phyloP scores from a whole-genome alignment of 2,113 vertebrate genomes.

The Mus pahari region DNA sequence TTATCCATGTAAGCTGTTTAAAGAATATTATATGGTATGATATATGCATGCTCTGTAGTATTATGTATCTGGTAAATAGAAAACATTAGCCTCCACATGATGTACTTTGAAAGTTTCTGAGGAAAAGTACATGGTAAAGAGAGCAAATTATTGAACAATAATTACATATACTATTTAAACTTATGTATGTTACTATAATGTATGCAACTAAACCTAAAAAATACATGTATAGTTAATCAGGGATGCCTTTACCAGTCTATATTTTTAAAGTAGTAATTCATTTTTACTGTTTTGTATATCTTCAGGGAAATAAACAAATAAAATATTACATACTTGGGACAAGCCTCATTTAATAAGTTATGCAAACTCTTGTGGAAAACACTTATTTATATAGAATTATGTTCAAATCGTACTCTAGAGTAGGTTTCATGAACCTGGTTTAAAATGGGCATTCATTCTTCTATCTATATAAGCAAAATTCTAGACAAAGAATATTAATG shows the following conservation, averaged over 20 bases:
- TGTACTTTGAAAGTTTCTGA: slow-evolving; percentile 47
- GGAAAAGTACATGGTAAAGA: slow-evolving; percentile 27
- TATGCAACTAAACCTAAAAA: slow-evolving; percentile 13
- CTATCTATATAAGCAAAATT: slow-evolving; percentile 17
- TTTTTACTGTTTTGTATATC: slow-evolving; percentile 43
- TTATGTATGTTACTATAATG: not conserved
- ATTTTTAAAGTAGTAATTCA: not conserved
- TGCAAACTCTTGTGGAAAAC: not conserved
- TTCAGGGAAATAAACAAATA: slow-evolving; percentile 31
- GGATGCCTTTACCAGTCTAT: not conserved
- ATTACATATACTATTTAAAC: slow-evolving; percentile 24
- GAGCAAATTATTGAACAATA: slow-evolving; percentile 19
- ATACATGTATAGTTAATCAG: not conserved
- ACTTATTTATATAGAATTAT: not conserved
- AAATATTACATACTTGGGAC: slow-evolving; percentile 7
- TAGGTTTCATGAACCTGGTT: slow-evolving; percentile 7
- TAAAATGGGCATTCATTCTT: slow-evolving; percentile 46
- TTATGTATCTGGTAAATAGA: slow-evolving; percentile 35
- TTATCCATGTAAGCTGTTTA: slow-evolving; percentile 38
- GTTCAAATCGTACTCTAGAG: not conserved
- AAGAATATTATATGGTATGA: not conserved
- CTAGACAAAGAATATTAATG: slow-evolving; percentile 26
- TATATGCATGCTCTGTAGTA: slow-evolving; percentile 1
- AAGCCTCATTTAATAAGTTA: slow-evolving; percentile 57
- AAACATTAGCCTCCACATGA: not conserved